These are phyloP conservation scores for Galerucella nymphaeae DNA, from an alignment of 2,888 invertebrate genomes.

Conservation along the genomic window DNA sequence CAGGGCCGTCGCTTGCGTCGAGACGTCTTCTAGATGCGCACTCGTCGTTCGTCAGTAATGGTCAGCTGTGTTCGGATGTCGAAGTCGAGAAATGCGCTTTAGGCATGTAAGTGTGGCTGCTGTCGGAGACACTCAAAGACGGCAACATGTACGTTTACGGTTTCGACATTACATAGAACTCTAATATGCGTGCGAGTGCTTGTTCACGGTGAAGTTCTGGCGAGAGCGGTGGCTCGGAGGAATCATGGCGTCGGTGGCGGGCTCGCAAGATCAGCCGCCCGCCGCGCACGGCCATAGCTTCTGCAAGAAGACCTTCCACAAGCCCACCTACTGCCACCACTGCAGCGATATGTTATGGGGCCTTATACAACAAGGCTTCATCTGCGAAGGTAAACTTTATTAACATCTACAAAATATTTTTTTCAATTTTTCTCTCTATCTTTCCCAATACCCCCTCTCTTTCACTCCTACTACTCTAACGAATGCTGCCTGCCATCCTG, in stretches of 20 bases:
- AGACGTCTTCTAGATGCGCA: constrained; percentile 57
- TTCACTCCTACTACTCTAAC: constrained; percentile 28
- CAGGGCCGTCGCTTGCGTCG: constrained; percentile 51
- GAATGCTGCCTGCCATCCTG: constrained; percentile 37
- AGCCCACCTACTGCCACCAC: constrained; percentile 99
- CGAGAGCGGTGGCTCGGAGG: constrained; percentile 72
- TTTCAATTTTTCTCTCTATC: constrained; percentile 1
- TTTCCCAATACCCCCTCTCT: not conserved
- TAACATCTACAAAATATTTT: not conserved
- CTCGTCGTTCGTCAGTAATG: constrained; percentile 60
- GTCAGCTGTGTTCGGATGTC: constrained; percentile 61
- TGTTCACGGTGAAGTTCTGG: constrained; percentile 73
- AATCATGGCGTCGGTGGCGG: constrained; percentile 68
- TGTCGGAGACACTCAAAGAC: constrained; percentile 62
- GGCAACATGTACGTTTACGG: constrained; percentile 68
- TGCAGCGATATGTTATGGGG: constrained; percentile 99
- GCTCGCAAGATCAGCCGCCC: constrained; percentile 67
- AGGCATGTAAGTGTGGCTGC: constrained; percentile 62
- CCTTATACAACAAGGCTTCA: constrained; percentile 99
- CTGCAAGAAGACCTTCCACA: constrained; percentile 99
- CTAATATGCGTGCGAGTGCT: constrained; percentile 66
- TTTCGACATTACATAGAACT: constrained; percentile 71
- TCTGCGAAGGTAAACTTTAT: constrained; percentile 92
- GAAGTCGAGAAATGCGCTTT: constrained; percentile 63
- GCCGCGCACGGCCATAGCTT: constrained; percentile 93